Base-by-base conservation (phyloP, 2,888 invertebrate species). In the Drosophila anomelani region DNA sequence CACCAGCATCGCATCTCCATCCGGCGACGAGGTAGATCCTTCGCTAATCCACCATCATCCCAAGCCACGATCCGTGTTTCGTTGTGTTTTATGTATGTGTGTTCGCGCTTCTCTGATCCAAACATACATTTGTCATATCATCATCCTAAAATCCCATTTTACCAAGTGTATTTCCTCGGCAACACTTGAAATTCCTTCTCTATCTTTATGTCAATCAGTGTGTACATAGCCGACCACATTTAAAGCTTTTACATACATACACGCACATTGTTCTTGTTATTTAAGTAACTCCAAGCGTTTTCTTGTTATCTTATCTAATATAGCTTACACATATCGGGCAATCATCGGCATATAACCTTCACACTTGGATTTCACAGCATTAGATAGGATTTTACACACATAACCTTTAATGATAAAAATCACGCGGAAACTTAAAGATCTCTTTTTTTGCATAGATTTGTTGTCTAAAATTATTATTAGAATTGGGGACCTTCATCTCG, bases 11-110 rank as follows among this genome's bases (percentile, higher is more conserved):
- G 72, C 83, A 82, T 78, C 88, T 76, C 66, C 79, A 84, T 95
- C 95, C 77, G 78, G 81, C 93, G 96, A 97, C 93, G 96, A 97
- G 97, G 97, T 97, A 95, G 91, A 85, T 91, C 75, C 75, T 75
- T 74, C 75, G 70, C 68, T 76, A 68, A 77, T 34, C 32, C 60
- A 55, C 57, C 60, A 64, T 44, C 47, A 59, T 41, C 41, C 51
- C 55, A 63, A 55, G 59, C 63, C 15, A 20, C 51, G 43, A 49
- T 70, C 20, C 32, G 29, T 60, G 43, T 66, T 53, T 53, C 44
- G 75, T 58, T 73, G 53, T 73, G 64, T 58, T 54, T 17, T 74
- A 12, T 73, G 43, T 74, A 44, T 73, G 17, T 32, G 17, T 32
- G 32, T 47, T 47, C 15, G 46, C 58, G 43, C 34, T 38, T 44